Base-by-base conservation (phyloP, 2,888 invertebrate species). In the Nephrotoma flavescens region DNA sequence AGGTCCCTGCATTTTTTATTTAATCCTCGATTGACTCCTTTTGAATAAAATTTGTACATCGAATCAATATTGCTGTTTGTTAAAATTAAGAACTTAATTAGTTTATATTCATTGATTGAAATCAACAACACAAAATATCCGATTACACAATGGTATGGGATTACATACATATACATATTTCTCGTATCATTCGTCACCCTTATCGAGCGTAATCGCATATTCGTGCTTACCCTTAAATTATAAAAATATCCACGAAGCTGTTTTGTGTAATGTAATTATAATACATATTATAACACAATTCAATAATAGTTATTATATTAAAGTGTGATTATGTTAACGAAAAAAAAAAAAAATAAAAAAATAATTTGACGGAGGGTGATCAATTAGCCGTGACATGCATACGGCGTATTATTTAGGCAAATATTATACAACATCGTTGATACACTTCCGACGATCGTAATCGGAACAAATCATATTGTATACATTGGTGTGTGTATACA, bases 351-450 rank as follows among this genome's bases (percentile, higher is more conserved):
- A 41, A 83, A n/a, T n/a, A 4, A 83, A 42, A 84, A 84, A 84
- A 84, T 47, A 31, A 31, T 31, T 2, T 19, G 44, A 89, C 90
- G 90, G 31, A 90, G 91, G 91, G 91, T 91, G 91, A 89, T 91
- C 91, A 91, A 91, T 91, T 91, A 91, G 91, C 91, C 91, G 90
- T 90, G 89, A 91, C 90, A 87, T 86, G 88, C 85, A 87, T 87
- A 86, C 84, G 84, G n/a, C n/a, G 7, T 47, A 47, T 47, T 71
- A 71, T 71, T 71, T 71, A 71, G 71, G 71, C 71, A 71, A 71
- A 71, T 57, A 57, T n/a, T n/a, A n/a, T n/a, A n/a, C 19, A 19
- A 57, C 57, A 44, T 0, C n/a, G 4, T n/a, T 41, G 12, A 83
- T 84, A 84, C 84, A 84, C 84, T 84, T 41, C n/a, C 84, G 42